phyloP scores from a whole-genome alignment of 2,888 invertebrate species.

The Acholoe squamosa region DNA sequence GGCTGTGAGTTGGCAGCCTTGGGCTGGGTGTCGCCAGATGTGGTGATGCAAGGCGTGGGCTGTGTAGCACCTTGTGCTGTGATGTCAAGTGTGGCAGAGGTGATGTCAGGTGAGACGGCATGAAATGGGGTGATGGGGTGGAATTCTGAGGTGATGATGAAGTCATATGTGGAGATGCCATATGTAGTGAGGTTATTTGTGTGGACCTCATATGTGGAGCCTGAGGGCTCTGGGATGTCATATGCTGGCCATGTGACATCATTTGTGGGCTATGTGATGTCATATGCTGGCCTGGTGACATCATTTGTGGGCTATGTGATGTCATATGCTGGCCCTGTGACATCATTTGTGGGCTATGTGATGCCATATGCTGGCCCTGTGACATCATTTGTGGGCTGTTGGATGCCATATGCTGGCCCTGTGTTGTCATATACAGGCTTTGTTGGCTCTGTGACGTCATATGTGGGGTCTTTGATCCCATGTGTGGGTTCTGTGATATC shows the following conservation, averaged over 20 bases:
- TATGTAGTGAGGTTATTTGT: not conserved
- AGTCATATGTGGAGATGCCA: not conserved
- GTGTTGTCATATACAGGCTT: not conserved
- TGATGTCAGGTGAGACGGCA: not conserved
- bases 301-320: constrained; percentile 25
- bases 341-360: not conserved
- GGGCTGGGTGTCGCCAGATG: not conserved
- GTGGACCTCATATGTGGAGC: too few relatives aligned
- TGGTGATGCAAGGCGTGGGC: not conserved
- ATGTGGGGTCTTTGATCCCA: constrained; percentile 19
- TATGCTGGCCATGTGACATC: not conserved
- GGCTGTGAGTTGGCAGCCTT: not conserved
- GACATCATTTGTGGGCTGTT: constrained; percentile 3
- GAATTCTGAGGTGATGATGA: not conserved
- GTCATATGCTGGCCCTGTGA: constrained; percentile 6
- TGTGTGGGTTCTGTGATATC: constrained; percentile 5
- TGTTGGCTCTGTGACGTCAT: not conserved
- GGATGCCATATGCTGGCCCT: not conserved
- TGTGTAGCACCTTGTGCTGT: not conserved
- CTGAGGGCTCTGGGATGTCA: not conserved
- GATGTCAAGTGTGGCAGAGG: constrained; percentile 28
- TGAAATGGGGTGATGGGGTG: not conserved
- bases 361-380: not conserved
- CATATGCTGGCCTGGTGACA: not conserved
- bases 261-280: not conserved